phyloP scores from a whole-genome alignment of 2,797 vertebrate genomes.

The Enoplosus armatus region DNA sequence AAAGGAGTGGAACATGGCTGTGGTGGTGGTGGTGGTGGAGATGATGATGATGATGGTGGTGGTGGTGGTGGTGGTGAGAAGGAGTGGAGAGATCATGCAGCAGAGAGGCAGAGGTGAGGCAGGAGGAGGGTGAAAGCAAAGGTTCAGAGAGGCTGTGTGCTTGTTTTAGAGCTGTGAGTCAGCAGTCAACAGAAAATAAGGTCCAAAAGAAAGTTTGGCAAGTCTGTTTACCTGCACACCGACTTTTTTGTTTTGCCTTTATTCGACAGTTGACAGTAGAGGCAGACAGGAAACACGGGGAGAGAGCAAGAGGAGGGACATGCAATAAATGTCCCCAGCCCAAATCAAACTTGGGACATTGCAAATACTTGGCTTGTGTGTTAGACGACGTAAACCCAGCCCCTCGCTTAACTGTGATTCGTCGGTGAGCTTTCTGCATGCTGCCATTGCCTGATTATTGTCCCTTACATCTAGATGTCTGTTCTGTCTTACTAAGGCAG shows the following conservation, averaged over 20 bases:
- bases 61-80: neutral
- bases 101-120: constrained; percentile 8
- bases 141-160: constrained; percentile 23
- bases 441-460: neutral
- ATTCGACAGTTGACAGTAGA: constrained; percentile 6
- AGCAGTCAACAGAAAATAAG: constrained; percentile 23
- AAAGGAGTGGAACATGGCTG: constrained; percentile 7
- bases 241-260: neutral
- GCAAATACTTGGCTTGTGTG: neutral
- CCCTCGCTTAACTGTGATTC: too few relatives aligned
- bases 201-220: constrained; percentile 22
- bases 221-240: constrained; percentile 30
- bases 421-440: neutral
- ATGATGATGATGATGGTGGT: too few relatives aligned
- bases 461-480: neutral
- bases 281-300: neutral
- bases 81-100: constrained; percentile 4
- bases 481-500: neutral
- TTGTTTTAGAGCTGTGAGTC: constrained; percentile 50
- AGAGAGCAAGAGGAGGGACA: neutral
- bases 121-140: constrained; percentile 17
- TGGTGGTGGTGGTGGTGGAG: too few relatives aligned
- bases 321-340: neutral
- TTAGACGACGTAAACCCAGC: neutral
- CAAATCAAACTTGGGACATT: neutral